Conservation (phyloP, 2,888 invertebrate species). For the Patella pellucida region DNA sequence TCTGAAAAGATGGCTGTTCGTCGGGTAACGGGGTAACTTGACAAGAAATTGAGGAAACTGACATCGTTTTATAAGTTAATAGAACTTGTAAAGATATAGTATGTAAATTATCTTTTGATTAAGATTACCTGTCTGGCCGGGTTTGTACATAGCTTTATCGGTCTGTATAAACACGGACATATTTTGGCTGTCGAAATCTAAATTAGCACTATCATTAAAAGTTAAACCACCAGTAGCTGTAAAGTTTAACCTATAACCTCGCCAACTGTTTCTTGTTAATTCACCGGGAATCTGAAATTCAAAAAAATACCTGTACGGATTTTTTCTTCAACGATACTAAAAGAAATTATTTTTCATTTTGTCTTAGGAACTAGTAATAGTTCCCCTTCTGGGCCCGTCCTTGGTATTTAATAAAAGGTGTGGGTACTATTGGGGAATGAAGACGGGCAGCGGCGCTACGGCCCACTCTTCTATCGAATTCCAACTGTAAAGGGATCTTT, state of each 20-base stretch:
- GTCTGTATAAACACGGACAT: conserved; percentile 63
- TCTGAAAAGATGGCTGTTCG: neutral
- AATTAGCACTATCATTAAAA: conserved; percentile 44
- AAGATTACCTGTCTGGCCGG: conserved; percentile 60
- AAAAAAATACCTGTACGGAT: neutral
- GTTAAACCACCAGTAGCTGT: conserved; percentile 48
- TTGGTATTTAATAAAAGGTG: too few relatives aligned
- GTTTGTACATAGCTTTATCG: conserved; percentile 55
- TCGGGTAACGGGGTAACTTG: neutral
- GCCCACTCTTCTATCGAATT: too few relatives aligned
- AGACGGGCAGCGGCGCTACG: too few relatives aligned
- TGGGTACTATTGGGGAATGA: too few relatives aligned
- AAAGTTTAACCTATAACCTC: conserved; percentile 46
- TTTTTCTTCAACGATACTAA: neutral
- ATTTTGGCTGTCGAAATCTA: conserved; percentile 51
- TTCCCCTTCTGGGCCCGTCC: too few relatives aligned
- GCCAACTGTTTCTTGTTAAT: conserved; percentile 31
- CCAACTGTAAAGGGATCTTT: too few relatives aligned
- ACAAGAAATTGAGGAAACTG: neutral
- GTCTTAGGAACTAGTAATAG: too few relatives aligned
- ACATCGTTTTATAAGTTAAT: too few relatives aligned
- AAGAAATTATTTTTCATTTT: too few relatives aligned
- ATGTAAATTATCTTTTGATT: neutral
- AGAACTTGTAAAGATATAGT: neutral
- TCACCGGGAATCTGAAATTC: conserved; percentile 47